A percentile compares a stretch with the other conserved stretches of the same genome.
phyloP scores from a whole-genome alignment of 2,113 vertebrate species.

The Thalassoma bifasciatum region DNA sequence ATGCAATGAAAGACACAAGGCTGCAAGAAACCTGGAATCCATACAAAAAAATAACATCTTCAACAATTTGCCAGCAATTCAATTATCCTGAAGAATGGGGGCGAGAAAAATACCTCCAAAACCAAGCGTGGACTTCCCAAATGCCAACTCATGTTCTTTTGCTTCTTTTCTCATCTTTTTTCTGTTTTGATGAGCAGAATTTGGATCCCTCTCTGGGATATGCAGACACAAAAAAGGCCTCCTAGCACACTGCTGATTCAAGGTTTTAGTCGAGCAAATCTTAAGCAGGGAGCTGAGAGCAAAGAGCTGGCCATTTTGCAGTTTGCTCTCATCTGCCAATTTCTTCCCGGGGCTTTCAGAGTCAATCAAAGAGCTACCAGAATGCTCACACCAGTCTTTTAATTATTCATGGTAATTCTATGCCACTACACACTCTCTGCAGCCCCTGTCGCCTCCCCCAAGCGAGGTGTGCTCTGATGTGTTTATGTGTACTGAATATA shows the following conservation, averaged over 20 bases:
- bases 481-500: constrained; percentile 78
- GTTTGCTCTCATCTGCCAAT: constrained; percentile 81
- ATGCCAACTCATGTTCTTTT: constrained; percentile 38
- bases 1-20: constrained; percentile 7
- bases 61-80: constrained; percentile 27
- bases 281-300: constrained; percentile 70
- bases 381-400: constrained; percentile 83
- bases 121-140: constrained; percentile 6
- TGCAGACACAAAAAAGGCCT: constrained; percentile 67
- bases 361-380: constrained; percentile 82
- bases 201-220: constrained; percentile 59
- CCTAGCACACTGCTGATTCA: constrained; percentile 75
- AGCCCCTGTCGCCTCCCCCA: constrained; percentile 75
- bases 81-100: constrained; percentile 24
- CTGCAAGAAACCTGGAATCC: background rate
- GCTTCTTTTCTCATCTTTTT: constrained; percentile 27
- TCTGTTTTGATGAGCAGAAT: constrained; percentile 54
- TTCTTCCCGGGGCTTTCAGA: constrained; percentile 80
- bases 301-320: constrained; percentile 80
- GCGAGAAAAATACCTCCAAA: constrained; percentile 19
- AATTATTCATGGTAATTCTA: constrained; percentile 83
- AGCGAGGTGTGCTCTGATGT: constrained; percentile 76
- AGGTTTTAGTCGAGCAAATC: constrained; percentile 75
- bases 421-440: constrained; percentile 71
- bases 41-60: constrained; percentile 7